Evolutionary conservation across 2,797 vertebrate genomes (phyloP).

Genomic region (Darevskia mixta): DNA sequence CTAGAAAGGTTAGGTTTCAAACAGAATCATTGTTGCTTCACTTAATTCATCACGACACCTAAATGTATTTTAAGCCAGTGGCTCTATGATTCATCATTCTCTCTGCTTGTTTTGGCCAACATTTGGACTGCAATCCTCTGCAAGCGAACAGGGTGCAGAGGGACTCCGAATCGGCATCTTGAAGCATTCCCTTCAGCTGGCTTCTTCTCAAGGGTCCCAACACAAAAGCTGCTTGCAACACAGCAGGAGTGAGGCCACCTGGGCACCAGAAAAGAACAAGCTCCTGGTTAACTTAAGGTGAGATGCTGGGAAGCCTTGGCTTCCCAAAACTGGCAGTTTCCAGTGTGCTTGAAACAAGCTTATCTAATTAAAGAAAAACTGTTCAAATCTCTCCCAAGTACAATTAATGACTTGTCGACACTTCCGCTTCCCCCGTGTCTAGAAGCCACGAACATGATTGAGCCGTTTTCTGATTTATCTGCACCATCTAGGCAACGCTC

Average conservation of each 20-base stretch:
- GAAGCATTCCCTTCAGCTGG: background rate
- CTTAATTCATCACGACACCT: constrained; percentile 68
- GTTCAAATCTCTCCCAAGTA: background rate
- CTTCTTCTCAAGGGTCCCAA: background rate
- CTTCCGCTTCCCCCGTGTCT: too few relatives aligned
- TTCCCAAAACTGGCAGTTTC: background rate
- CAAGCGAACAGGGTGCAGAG: background rate
- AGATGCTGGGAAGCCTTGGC: background rate
- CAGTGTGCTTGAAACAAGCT: background rate
- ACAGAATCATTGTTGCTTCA: constrained; percentile 61
- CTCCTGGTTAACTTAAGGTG: background rate
- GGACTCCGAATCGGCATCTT: background rate
- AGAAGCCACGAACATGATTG: too few relatives aligned
- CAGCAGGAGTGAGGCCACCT: background rate
- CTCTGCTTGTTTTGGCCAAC: constrained; percentile 18
- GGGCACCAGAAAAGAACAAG: background rate
- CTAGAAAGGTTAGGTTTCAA: constrained; percentile 63
- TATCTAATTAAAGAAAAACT: background rate
- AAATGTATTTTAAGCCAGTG: constrained; percentile 47
- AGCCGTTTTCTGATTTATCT: too few relatives aligned
- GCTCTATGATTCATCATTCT: constrained; percentile 15
- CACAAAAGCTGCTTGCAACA: background rate
- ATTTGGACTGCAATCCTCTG: background rate
- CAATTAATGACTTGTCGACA: too few relatives aligned
- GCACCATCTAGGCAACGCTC: too few relatives aligned